phyloP scores from a whole-genome alignment of 2,888 invertebrate genomes.

The Boloria selene region DNA sequence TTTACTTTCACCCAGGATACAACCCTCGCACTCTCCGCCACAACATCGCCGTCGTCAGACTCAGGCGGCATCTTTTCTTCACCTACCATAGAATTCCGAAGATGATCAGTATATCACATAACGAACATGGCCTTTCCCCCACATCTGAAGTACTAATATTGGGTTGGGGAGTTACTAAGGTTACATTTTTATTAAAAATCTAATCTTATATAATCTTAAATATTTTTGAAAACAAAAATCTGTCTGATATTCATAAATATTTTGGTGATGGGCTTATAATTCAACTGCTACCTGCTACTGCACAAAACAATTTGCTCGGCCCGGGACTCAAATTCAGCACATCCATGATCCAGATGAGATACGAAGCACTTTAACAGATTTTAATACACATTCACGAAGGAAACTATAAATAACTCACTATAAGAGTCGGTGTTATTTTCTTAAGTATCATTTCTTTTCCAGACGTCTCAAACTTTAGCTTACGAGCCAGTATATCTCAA shows the following conservation, averaged over 20 bases:
- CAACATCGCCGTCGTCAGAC: conserved; percentile 67
- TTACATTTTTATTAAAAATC: conserved; percentile 37
- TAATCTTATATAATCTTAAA: too few species aligned
- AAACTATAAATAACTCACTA: too few species aligned
- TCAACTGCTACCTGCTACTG: too few species aligned
- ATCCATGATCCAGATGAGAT: too few species aligned
- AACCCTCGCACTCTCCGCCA: conserved; percentile 59
- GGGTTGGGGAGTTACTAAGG: conserved; percentile 75
- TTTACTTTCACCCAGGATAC: conserved; percentile 73
- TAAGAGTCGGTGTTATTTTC: too few species aligned
- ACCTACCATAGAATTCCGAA: conserved; percentile 60
- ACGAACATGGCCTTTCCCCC: conserved; percentile 45
- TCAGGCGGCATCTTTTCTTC: conserved; percentile 57
- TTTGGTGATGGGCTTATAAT: too few species aligned
- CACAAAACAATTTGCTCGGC: too few species aligned
- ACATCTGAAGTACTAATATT: conserved; percentile 64
- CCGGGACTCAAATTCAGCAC: too few species aligned
- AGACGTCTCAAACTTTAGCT: conserved; percentile 64
- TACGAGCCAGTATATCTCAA: conserved; percentile 70
- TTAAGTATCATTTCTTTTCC: conserved; percentile 16
- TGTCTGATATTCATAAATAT: too few species aligned
- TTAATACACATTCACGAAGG: too few species aligned
- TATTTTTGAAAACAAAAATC: too few species aligned
- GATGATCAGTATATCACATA: conserved; percentile 56
- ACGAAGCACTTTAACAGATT: too few species aligned